Evolutionary conservation across 1,140 invertebrate species (phyloP).

Genomic region (Temnothorax longispinosus): DNA sequence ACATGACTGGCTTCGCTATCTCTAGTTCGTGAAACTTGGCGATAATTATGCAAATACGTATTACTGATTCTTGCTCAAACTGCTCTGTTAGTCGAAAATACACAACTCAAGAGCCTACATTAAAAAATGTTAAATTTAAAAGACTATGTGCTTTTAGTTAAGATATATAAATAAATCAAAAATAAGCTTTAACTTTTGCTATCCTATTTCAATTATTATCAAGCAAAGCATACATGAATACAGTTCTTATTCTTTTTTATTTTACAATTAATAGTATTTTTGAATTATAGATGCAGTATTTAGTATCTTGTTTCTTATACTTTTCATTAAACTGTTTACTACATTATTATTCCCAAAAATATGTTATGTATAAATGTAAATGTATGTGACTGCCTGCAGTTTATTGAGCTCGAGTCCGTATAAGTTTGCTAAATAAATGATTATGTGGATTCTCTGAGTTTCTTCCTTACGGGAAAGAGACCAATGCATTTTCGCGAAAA

Average conservation of each 20-base stretch:
- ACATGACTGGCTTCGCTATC: neutral
- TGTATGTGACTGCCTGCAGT: neutral
- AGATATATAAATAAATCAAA: neutral
- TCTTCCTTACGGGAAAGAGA: neutral
- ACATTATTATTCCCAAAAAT: neutral
- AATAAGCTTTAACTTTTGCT: neutral
- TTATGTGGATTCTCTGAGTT: neutral
- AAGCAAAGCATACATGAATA: neutral
- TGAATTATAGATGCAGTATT: neutral
- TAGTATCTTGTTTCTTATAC: neutral
- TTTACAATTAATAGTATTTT: neutral
- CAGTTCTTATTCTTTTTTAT: neutral
- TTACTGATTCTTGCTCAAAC: neutral
- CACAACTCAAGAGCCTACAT: neutral
- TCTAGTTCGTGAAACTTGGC: neutral
- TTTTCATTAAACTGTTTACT: neutral
- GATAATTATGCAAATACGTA: constrained; percentile 16
- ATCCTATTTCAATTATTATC: too few species aligned
- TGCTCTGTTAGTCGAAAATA: neutral
- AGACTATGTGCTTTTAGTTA: neutral
- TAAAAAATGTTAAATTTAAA: neutral
- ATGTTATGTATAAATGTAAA: neutral
- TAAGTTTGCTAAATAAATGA: neutral
- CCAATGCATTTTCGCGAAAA: constrained; percentile 17
- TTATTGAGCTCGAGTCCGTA: neutral